Evolutionary conservation across 2,797 vertebrate species (phyloP), one percentile per base, ranked within the genome.

Genomic region (Neostethus bicornis): DNA sequence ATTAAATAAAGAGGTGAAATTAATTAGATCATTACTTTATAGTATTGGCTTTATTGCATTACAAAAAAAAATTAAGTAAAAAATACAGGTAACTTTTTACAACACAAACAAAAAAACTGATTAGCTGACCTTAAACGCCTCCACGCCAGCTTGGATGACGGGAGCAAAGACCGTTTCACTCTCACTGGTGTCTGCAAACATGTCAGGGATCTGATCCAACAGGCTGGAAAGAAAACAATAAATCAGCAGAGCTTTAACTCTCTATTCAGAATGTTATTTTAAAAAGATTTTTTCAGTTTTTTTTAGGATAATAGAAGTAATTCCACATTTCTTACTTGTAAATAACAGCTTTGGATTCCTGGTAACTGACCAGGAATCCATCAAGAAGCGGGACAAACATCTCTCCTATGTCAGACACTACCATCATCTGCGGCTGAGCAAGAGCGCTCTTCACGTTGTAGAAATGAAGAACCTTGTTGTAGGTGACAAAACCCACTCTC

Each of bases 381-480:
- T 99, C 96, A 12, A 96, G 87, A 67, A 99, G 87, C 1, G 96
- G 97, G 29, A 99, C 92, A 48, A 98, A 99, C 88, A 98, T 94
- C 81, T 99, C 97, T 0, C 92, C 86, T 1, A 95, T 91, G 43
- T 99, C 97, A 0, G 97, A 97, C 50, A 99, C 96, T 79, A 99
- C 95, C 96, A 99, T 94, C 97, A 98, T 99, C 93, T 99, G 97
- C 2, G 97, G 96, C 88, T 98, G 96, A 41, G 96, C 96, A 85
- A 99, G 76, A n/a, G 92, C 91, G 56, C 95, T 95, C 85, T 98
- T 98, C 26, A 99, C 94, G 2, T 99, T 98, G 79, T 98, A 99
- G 90, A 99, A 99, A 73, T 98, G 96, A 4, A 99, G 94, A 59
- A 95, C 88, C 84, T 96, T 98, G 91, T 96, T 94, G n/a, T 98